A percentile compares a stretch with the other conserved stretches of the same genome.
Conservation (phyloP, 1,140 invertebrate genomes). For the Drosophila parabipectinata region DNA sequence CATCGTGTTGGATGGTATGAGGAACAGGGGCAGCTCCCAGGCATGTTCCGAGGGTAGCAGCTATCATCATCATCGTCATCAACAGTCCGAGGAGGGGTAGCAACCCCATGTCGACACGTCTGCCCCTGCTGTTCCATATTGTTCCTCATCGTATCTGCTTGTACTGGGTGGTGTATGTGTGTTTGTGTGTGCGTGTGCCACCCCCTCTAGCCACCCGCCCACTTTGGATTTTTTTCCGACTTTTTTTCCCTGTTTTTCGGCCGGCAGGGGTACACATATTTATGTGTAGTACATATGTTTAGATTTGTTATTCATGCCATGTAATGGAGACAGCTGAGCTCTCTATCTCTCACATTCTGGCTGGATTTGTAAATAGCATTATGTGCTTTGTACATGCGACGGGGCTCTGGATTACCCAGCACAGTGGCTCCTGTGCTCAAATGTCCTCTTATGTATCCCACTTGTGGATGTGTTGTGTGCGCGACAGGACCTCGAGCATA, state of each 20-base stretch:
- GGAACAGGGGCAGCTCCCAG: neutral
- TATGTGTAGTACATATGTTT: slow-evolving; percentile 76
- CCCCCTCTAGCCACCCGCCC: slow-evolving; percentile 6
- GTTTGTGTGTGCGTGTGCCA: slow-evolving; percentile 19
- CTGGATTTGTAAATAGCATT: slow-evolving; percentile 52
- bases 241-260: slow-evolving; percentile 24
- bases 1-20: neutral
- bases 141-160: slow-evolving; percentile 38
- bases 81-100: slow-evolving; percentile 36
- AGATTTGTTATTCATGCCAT: slow-evolving; percentile 74
- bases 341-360: slow-evolving; percentile 21
- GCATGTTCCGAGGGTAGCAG: slow-evolving; percentile 28
- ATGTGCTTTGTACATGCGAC: slow-evolving; percentile 54
- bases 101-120: slow-evolving; percentile 36
- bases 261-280: slow-evolving; percentile 56
- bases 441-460: slow-evolving; percentile 48
- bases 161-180: slow-evolving; percentile 36
- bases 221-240: slow-evolving; percentile 39
- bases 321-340: slow-evolving; percentile 54
- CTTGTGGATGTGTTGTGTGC: slow-evolving; percentile 1
- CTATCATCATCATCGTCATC: slow-evolving; percentile 64
- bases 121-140: slow-evolving; percentile 54
- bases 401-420: slow-evolving; percentile 29
- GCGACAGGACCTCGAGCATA: neutral
- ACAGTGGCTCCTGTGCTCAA: slow-evolving; percentile 21